Evolutionary conservation across 2,888 invertebrate genomes (phyloP), one percentile per base, ranked within the genome.

Genomic region (Drosophila basisetae): DNA sequence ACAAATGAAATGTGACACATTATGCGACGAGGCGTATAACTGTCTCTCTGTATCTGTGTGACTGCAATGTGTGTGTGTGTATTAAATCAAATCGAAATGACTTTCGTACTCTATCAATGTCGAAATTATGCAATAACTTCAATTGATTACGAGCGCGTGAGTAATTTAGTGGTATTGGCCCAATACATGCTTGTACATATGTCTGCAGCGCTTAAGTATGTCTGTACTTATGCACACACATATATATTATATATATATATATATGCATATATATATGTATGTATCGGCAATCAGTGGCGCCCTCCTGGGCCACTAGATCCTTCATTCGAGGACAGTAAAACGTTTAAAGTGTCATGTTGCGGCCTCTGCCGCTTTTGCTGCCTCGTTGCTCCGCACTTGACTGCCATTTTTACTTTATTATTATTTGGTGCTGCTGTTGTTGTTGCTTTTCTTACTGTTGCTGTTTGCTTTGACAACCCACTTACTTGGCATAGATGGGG

Each of bases 1-100:
- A 81, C 89, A 89, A 89, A 86, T 89, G 90, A 86, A 86, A 89
- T 86, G 87, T 90, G 90, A 89, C 85, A 86, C 87, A 89, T 86
- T 73, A 90, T 90, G 90, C 89, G 87, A 84, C 84, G 84, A 83
- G 82, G 89, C 85, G 85, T 73, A 85, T 90, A 89, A 89, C 90
- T 85, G 89, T 83, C 82, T 73, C 67, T 72, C 68, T 59, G 59
- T 62, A 30, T 41, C 33, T 39, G 35, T 68, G 49, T 47, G 49
- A 54, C n/a, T 69, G 65, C 59, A 59, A 4, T 25, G 16, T 58
- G 11, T 56, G 10, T 37, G 16, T 68, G 53, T 66, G 78, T 75
- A 79, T 89, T 89, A 90, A 84, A 90, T 86, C 89, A 86, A 86
- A 86, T 76, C 84, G 72, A 77, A 90, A 89, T 81, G 78, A 89